Evolutionary conservation across 2,797 vertebrate species (phyloP).

Genomic region (Rhabdophis nuchalis): DNA sequence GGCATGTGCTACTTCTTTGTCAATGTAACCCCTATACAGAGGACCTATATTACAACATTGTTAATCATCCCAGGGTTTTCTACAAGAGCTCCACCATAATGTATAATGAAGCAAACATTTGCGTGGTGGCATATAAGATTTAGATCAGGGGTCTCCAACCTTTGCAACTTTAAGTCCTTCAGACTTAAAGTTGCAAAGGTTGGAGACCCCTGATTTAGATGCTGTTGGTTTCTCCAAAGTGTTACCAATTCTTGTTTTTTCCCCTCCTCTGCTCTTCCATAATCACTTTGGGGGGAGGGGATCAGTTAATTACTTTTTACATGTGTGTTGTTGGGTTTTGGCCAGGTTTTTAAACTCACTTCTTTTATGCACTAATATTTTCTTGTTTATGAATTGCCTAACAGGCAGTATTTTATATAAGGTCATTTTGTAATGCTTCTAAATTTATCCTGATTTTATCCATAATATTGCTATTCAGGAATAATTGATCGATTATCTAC

Average conservation of each 20-base stretch:
- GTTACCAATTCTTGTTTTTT: neutral
- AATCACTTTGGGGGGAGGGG: neutral
- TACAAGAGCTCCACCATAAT: neutral
- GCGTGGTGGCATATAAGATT: neutral
- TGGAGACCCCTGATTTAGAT: too few species aligned
- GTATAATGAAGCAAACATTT: neutral
- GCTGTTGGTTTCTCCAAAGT: neutral
- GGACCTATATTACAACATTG: neutral
- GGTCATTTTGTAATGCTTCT: neutral
- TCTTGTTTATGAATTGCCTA: neutral
- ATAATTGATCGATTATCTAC: neutral
- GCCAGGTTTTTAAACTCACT: neutral
- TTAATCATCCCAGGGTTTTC: neutral
- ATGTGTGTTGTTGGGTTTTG: neutral
- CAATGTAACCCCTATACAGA: neutral
- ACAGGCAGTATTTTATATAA: neutral
- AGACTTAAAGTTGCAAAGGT: too few species aligned
- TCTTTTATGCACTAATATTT: neutral
- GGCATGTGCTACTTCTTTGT: neutral
- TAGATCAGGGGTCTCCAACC: too few species aligned
- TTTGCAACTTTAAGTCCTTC: too few species aligned
- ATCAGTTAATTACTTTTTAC: neutral
- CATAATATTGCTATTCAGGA: neutral
- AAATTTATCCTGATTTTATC: neutral
- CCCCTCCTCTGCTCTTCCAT: neutral